Percentiles rank a stretch among this genome's conserved stretches.
Conservation (phyloP, 2,888 invertebrate species). For the Drosophila conformis region DNA sequence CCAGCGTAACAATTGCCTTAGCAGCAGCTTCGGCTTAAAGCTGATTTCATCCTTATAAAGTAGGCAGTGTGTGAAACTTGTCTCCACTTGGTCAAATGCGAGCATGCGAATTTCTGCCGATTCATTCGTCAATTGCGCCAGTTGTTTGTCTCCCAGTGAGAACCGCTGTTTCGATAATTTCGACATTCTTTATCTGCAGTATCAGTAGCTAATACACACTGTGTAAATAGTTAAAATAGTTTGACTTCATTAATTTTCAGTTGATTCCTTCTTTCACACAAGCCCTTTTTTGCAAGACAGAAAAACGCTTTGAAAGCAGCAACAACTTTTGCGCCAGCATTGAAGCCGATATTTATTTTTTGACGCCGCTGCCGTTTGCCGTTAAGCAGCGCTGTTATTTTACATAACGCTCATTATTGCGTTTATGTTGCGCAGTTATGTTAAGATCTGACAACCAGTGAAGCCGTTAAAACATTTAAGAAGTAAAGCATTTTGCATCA, state of each 20-base stretch:
- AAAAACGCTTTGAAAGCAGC: neutral
- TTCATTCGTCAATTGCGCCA: neutral
- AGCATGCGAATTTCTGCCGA: constrained; percentile 1
- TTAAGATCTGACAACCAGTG: neutral
- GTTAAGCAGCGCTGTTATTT: neutral
- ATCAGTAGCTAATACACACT: neutral
- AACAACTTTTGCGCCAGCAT: neutral
- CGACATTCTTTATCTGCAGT: neutral
- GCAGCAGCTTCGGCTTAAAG: neutral
- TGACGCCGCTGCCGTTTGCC: neutral
- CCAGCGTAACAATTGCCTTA: neutral
- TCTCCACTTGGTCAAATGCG: constrained; percentile 2
- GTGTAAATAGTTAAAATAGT: neutral
- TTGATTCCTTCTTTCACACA: neutral
- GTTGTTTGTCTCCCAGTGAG: neutral
- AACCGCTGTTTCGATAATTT: neutral
- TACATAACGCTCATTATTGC: neutral
- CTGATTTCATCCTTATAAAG: neutral
- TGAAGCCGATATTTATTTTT: neutral
- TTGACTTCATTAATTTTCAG: neutral
- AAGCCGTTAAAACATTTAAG: neutral
- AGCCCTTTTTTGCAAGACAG: neutral
- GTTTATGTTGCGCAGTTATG: neutral
- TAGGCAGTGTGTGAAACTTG: neutral
- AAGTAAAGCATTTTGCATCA: neutral